These are phyloP conservation scores for Gallinago undulata DNA, from an alignment of 2,113 vertebrate genomes.

Conservation along the genomic window DNA sequence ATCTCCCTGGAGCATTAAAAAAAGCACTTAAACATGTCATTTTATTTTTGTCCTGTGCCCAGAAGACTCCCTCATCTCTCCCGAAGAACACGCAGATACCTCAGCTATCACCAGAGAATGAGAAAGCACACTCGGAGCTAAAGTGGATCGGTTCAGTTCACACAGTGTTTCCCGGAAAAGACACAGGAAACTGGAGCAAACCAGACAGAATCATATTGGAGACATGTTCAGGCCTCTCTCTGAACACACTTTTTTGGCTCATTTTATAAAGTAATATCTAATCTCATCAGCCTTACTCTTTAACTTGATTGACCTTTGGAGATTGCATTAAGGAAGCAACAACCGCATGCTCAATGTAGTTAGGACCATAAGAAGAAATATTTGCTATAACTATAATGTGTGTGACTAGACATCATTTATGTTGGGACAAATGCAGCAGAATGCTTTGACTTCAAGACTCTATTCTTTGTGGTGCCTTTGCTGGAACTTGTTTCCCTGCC, in stretches of 20 bases:
- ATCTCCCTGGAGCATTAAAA: constrained; percentile 49
- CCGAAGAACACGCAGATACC: background rate
- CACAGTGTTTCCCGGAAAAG: constrained; percentile 2
- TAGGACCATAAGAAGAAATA: background rate
- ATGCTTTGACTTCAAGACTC: background rate
- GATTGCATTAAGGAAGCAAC: constrained; percentile 33
- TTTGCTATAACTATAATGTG: constrained; percentile 25
- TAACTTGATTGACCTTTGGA: constrained; percentile 61
- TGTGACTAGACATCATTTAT: background rate
- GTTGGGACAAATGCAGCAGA: background rate
- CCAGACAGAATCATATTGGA: background rate
- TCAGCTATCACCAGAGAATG: background rate
- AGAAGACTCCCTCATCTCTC: constrained; percentile 35
- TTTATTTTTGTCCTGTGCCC: constrained; percentile 53
- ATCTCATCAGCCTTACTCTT: constrained; percentile 43
- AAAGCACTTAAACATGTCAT: constrained; percentile 37
- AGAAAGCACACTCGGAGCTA: background rate
- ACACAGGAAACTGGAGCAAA: background rate
- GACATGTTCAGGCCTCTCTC: background rate
- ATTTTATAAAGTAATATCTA: constrained; percentile 58
- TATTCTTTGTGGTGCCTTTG: background rate
- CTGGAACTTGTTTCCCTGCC: background rate
- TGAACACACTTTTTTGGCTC: background rate
- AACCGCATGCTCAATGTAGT: background rate
- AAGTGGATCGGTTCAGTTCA: background rate